These are phyloP conservation scores for Tanypteryx hageni DNA, from an alignment of 2,888 invertebrate genomes.

Conservation along the genomic window DNA sequence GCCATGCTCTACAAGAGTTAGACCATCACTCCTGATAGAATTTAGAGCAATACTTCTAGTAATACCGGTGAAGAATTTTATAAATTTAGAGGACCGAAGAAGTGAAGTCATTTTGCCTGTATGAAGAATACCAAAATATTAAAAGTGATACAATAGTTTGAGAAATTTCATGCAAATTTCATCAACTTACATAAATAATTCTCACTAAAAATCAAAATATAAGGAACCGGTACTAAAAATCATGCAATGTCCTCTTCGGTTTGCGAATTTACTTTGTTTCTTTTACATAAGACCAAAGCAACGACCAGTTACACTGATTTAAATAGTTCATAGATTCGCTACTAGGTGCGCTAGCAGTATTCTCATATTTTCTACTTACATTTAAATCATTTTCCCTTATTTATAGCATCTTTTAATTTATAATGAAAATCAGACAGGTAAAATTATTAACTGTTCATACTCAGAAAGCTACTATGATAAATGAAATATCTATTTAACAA, in stretches of 20 bases:
- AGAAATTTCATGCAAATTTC: neutral
- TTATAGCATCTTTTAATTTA: too few species aligned
- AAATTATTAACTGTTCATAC: too few species aligned
- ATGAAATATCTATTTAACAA: too few species aligned
- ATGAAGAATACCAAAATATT: neutral
- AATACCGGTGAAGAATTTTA: slow-evolving; percentile 85
- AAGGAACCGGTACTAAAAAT: neutral
- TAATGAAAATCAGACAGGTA: too few species aligned
- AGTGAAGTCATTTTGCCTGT: slow-evolving; percentile 80
- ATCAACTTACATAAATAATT: neutral
- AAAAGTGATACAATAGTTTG: neutral
- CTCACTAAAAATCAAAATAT: neutral
- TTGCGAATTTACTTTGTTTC: neutral
- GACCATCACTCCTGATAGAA: slow-evolving; percentile 56
- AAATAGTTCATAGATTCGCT: too few species aligned
- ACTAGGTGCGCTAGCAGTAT: too few species aligned
- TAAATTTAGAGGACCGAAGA: slow-evolving; percentile 85
- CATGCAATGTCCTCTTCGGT: neutral
- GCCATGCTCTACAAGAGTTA: neutral
- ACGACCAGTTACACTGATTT: too few species aligned
- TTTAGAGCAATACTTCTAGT: slow-evolving; percentile 81
- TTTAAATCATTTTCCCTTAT: too few species aligned
- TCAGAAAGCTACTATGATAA: too few species aligned
- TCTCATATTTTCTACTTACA: too few species aligned
- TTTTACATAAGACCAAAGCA: neutral